Base-by-base conservation (phyloP, 2,888 invertebrate species). In the Acrobasis suavella region DNA sequence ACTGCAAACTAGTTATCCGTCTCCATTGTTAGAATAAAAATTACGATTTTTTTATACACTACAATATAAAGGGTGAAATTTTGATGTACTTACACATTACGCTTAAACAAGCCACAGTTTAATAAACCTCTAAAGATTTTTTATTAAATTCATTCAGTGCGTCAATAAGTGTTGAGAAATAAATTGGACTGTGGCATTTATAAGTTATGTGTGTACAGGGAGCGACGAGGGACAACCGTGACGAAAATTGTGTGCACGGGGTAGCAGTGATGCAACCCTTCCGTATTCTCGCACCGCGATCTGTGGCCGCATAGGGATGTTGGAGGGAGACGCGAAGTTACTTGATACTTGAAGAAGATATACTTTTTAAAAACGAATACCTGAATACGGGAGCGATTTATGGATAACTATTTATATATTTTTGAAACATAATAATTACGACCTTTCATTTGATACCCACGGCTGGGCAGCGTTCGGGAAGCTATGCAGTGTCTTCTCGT, bases 231-330 rank as follows among this genome's bases (percentile, higher is more conserved):
- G 87, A 87, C 85, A 85, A 82, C 81, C 89, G 86, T 89, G 87
- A 79, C 89, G 83, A 87, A 87, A 84, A 80, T 81, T 74, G 73
- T 77, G 82, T 82, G 83, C 82, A 74, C 73, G 78, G 81, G 82
- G 81, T 75, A 75, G 81, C 75, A 72, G 80, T 87, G 86, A 88
- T 85, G 89, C 88, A 91, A 91, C 90, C 90, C 90, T 89, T 89
- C 87, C 81, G 80, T 78, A 78, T 76, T 76, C 72, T 72, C 71
- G 78, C 76, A 75, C 78, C 82, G 81, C 81, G 85, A 83, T 84
- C 86, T 85, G 88, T 70, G 87, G 86, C 83, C 78, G 78, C 78
- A 65, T 76, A 77, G 87, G 86, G 86, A 83, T 81, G 79, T 67
- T 77, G 71, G 65, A 16, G 69, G 72, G 49, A 16, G 17, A 70